A percentile compares a stretch with the other conserved stretches of the same genome.
Evolutionary conservation across 2,797 vertebrate genomes (phyloP).

Genomic region (Chiroxiphia lanceolata): DNA sequence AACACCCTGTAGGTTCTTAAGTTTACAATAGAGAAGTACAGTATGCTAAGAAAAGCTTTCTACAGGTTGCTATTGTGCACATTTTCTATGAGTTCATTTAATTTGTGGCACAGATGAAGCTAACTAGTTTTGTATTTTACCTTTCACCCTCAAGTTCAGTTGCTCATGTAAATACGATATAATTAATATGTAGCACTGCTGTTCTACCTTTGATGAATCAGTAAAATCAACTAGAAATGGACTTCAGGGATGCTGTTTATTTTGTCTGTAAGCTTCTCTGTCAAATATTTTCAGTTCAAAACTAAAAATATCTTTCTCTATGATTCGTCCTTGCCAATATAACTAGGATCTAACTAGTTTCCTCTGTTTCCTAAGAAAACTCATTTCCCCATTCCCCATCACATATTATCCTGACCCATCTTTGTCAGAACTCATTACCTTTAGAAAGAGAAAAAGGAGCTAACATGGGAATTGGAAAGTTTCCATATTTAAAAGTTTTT

Average conservation of each 20-base stretch:
- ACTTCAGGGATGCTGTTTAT: neutral
- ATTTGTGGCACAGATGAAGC: neutral
- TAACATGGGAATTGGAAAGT: neutral
- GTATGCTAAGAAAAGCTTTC: neutral
- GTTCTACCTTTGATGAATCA: neutral
- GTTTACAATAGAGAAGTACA: neutral
- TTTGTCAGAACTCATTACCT: neutral
- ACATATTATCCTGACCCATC: neutral
- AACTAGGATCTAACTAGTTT: neutral
- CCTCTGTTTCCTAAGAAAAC: neutral
- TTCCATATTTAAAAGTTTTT: neutral
- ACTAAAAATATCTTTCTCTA: neutral
- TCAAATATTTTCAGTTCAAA: neutral
- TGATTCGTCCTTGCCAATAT: neutral
- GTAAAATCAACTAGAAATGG: neutral
- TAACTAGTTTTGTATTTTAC: neutral
- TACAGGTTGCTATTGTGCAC: neutral
- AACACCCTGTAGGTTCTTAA: conserved; percentile 11
- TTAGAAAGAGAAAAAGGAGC: neutral
- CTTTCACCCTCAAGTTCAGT: conserved; percentile 1
- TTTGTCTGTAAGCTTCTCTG: neutral
- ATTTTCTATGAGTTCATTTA: conserved; percentile 18
- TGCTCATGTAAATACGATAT: neutral
- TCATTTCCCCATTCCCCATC: fast-evolving
- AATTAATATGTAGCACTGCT: neutral